Conservation (phyloP, 2,113 vertebrate genomes). For the Uropsilus gracilis region DNA sequence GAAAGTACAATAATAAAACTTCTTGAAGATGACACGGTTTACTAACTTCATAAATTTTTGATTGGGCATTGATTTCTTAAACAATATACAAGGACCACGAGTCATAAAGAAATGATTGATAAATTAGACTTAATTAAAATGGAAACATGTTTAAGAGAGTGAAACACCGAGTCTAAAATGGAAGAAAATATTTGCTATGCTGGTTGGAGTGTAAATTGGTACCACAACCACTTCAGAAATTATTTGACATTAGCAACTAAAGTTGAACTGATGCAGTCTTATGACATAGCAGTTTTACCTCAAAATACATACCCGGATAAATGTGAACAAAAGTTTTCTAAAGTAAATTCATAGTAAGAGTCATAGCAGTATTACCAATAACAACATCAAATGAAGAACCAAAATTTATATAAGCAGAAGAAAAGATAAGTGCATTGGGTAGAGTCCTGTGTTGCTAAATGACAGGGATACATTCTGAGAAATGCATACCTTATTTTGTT, state of each 20-base stretch:
- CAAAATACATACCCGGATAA: background rate
- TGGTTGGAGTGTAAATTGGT: background rate
- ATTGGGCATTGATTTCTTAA: background rate
- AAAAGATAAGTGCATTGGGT: background rate
- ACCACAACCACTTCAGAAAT: background rate
- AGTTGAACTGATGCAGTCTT: background rate
- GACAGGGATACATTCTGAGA: too few relatives aligned
- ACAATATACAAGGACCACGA: background rate
- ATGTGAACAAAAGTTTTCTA: background rate
- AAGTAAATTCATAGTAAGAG: background rate
- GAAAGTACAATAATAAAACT: background rate
- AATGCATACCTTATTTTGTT: too few relatives aligned
- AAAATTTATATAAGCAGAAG: background rate
- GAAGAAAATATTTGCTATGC: background rate
- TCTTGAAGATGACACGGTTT: background rate
- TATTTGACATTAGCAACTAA: background rate
- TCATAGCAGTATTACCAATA: background rate
- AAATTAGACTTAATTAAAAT: background rate
- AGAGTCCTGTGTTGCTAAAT: background rate
- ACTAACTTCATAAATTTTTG: slow-evolving; percentile 11
- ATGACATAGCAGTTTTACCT: background rate
- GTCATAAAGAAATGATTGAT: background rate
- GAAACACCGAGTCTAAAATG: background rate
- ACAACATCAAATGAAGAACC: background rate
- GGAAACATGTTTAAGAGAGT: background rate